Percentiles rank a stretch among this genome's conserved stretches.
Evolutionary conservation across 2,888 invertebrate species (phyloP).

Genomic region (Drosophila algonquin): DNA sequence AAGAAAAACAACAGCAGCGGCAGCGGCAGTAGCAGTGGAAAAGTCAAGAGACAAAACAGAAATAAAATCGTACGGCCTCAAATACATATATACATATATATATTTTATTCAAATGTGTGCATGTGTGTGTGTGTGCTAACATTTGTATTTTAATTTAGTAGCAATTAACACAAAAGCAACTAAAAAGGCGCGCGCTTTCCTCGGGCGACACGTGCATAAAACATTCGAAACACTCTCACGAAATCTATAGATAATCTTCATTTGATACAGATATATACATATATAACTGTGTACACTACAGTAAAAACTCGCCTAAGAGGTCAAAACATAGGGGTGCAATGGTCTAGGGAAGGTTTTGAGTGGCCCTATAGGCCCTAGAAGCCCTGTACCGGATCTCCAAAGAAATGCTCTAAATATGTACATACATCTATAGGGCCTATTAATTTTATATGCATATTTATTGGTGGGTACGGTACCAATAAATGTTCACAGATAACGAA

Average conservation of each 20-base stretch:
- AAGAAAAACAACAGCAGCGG: constrained; percentile 3
- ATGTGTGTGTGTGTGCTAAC: neutral
- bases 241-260: constrained; percentile 9
- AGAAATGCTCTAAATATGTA: too few species aligned
- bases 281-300: neutral
- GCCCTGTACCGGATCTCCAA: too few species aligned
- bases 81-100: constrained; percentile 10
- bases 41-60: neutral
- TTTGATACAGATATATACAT: neutral
- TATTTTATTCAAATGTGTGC: neutral
- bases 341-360: too few species aligned
- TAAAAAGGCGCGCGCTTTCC: constrained; percentile 35
- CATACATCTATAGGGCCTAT: too few species aligned
- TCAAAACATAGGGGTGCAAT: neutral
- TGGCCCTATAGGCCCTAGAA: neutral
- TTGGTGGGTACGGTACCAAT: neutral
- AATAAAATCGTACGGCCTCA: constrained; percentile 42
- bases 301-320: neutral
- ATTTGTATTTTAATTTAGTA: constrained; percentile 41
- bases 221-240: neutral
- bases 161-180: constrained; percentile 37
- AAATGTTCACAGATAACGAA: neutral
- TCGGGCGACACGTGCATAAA: constrained; percentile 19
- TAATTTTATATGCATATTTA: too few species aligned
- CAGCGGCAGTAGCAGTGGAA: neutral